Base-by-base conservation (phyloP, 2,797 vertebrate genomes). In the Stomatorhinus walkeri region DNA sequence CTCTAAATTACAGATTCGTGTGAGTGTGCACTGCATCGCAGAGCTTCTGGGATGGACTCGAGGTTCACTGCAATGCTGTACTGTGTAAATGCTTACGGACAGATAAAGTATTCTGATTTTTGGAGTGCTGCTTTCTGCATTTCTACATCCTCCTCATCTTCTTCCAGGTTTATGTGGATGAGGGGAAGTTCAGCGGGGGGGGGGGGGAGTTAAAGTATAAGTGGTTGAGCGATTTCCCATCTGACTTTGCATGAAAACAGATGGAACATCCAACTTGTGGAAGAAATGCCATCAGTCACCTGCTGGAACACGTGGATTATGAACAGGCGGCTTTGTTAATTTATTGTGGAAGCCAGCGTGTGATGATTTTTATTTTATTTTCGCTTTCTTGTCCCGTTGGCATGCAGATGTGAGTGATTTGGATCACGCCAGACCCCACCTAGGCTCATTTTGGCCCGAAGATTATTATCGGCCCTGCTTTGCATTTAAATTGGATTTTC, bases 301-400 rank as follows among this genome's bases (percentile, higher is more conserved):
- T 12, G 16, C 36, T 40, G 5, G 40, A 79, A 43, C 32, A 7
- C 43, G 72, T n/a, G 36, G 14, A 43, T 43, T 43, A 79, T 79
- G 32, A 43, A 43, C 36, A 2, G 6, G 36, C 19, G 2, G 19
- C 36, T 79, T 79, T 79, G 72, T 79, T 43, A 79, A 43, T 79
- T 79, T 46, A 79, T 79, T n/a, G 36, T 9, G 32, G 19, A 76
- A 79, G 16, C 12, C 36, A 16, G 40, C 36, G 5, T 79, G 36
- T n/a, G 36, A 14, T 48, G 49, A 91, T 89, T 87, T 9, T 10
- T 89, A 85, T 81, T 51, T 46, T 19, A 19, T 87, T 61, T 87
- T n/a, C 7, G 5, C 12, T 88, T 52, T 90, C 91, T 91, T 88
- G 86, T 87, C 89, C 92, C 36, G 64, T 88, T 54, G 24, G 91